A percentile compares a stretch with the other conserved stretches of the same genome.
Evolutionary conservation across 2,113 vertebrate genomes (phyloP).

Genomic region (Galemys pyrenaicus): DNA sequence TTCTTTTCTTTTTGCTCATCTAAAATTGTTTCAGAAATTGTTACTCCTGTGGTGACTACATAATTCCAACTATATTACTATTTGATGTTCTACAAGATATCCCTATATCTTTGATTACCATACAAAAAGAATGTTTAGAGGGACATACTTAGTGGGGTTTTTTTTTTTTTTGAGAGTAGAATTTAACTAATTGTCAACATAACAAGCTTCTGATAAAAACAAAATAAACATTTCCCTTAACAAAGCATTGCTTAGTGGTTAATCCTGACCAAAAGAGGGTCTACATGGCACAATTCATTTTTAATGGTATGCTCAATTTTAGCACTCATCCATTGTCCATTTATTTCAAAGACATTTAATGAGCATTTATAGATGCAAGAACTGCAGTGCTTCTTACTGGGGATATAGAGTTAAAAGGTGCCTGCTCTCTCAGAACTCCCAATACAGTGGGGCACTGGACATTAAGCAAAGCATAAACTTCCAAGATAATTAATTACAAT

Average conservation of each 20-base stretch:
- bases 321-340: neutral
- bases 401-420: neutral
- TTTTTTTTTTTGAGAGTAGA: neutral
- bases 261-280: neutral
- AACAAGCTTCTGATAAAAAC: neutral
- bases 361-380: neutral
- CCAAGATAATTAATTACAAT: neutral
- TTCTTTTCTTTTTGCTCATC: neutral
- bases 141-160: neutral
- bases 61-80: neutral
- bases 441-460: fast-evolving
- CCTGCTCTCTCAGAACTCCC: neutral
- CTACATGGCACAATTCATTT: neutral
- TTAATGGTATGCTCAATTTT: neutral
- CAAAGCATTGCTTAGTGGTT: neutral
- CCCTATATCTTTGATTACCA: neutral
- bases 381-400: neutral
- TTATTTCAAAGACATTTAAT: neutral
- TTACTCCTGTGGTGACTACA: neutral
- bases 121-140: neutral
- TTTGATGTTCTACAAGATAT: neutral
- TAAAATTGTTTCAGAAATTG: neutral
- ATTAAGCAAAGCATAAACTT: neutral
- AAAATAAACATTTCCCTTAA: neutral
- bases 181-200: conserved; percentile 14